A percentile compares a stretch with the other conserved stretches of the same genome.
Conservation (phyloP, 2,797 vertebrate genomes). For the Phaenicophaeus curvirostris region DNA sequence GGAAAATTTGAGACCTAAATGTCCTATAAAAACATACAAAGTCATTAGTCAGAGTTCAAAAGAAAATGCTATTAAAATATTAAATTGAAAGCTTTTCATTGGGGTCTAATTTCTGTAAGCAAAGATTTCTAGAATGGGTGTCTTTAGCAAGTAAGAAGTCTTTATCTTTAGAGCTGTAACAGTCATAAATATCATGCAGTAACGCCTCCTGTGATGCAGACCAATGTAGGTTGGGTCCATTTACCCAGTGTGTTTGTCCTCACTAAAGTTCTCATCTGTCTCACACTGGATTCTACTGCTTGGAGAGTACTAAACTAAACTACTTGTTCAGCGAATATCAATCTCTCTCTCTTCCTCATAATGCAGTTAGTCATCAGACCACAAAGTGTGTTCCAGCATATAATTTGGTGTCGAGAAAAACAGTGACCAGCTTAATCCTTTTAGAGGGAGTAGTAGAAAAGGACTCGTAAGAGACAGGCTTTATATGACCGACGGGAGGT, state of each 20-base stretch:
- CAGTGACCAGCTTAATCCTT: not conserved
- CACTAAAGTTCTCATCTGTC: not conserved
- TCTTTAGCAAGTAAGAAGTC: not conserved
- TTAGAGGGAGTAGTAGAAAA: not conserved
- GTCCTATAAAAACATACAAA: not conserved
- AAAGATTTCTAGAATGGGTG: not conserved
- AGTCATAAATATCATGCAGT: fast-evolving
- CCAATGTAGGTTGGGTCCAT: not conserved
- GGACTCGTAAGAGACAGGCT: not conserved
- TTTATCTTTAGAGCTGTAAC: not conserved
- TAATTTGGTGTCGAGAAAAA: not conserved
- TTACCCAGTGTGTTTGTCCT: not conserved
- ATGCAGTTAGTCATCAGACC: not conserved
- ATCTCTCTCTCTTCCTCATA: not conserved
- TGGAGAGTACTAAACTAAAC: not conserved
- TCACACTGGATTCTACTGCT: not conserved
- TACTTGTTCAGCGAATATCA: not conserved
- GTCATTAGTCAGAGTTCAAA: not conserved
- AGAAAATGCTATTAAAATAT: not conserved
- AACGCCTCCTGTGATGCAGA: not conserved
- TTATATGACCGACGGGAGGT: not conserved
- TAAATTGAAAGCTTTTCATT: not conserved
- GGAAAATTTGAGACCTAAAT: not conserved
- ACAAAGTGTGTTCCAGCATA: not conserved
- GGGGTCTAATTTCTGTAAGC: not conserved